These are phyloP conservation scores for Crotalus helleri DNA, from an alignment of 2,113 vertebrate species.

Conservation along the genomic window DNA sequence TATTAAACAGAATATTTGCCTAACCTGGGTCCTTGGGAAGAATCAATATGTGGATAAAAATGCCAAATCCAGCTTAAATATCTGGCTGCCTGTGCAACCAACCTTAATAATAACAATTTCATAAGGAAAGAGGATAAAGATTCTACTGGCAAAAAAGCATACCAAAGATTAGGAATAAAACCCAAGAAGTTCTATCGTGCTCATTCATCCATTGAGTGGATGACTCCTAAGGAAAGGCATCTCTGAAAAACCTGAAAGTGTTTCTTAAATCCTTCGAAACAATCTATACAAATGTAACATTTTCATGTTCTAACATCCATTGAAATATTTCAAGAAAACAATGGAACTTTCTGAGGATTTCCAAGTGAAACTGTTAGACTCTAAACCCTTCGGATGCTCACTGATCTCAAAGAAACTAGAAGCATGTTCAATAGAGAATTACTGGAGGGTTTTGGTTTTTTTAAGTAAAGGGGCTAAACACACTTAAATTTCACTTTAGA, in stretches of 20 bases:
- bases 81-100: not conserved
- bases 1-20: not conserved
- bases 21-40: not conserved
- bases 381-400: not conserved
- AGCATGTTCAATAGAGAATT: not conserved
- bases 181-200: not conserved
- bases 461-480: not conserved
- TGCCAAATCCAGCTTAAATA: not conserved
- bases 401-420: not conserved
- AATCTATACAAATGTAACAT: not conserved
- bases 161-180: not conserved
- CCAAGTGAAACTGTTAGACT: not conserved
- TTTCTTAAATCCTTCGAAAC: not conserved
- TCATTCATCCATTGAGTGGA: not conserved
- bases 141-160: not conserved
- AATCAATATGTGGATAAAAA: not conserved
- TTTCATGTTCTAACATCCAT: not conserved
- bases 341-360: not conserved
- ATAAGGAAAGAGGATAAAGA: not conserved
- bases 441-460: not conserved
- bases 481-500: not conserved
- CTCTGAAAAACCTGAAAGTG: not conserved
- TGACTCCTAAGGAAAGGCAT: not conserved
- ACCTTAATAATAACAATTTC: not conserved
- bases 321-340: not conserved